These are phyloP conservation scores for Halichoerus grypus DNA, from an alignment of 2,113 vertebrate genomes.

Conservation along the genomic window DNA sequence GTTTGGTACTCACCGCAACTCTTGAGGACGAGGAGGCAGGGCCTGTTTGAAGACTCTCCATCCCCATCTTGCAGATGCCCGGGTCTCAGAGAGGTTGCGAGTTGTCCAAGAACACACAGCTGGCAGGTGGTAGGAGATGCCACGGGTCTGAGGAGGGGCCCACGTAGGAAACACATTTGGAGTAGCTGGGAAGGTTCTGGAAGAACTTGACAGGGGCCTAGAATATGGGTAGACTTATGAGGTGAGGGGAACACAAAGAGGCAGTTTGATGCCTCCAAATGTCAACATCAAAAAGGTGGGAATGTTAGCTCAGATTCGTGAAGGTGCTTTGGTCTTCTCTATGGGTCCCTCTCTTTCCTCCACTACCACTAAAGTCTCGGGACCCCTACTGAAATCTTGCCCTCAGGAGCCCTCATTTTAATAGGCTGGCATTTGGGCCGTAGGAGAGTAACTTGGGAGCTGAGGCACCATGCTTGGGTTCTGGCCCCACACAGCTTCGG, in stretches of 20 bases:
- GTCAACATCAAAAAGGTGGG: background rate
- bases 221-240: background rate
- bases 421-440: background rate
- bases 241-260: background rate
- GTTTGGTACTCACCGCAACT: rapidly evolving
- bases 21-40: background rate
- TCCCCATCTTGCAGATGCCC: rapidly evolving
- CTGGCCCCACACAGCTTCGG: background rate
- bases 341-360: too few species aligned
- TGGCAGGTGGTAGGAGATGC: background rate
- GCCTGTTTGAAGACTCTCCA: rapidly evolving
- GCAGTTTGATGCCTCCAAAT: background rate
- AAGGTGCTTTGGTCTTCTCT: background rate
- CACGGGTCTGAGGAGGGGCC: background rate
- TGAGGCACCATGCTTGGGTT: rapidly evolving
- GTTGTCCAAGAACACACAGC: background rate
- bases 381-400: background rate
- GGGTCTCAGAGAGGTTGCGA: background rate
- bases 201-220: background rate
- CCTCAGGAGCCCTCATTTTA: background rate
- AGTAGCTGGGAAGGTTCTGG: background rate
- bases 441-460: rapidly evolving
- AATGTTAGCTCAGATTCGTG: background rate
- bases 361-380: background rate
- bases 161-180: background rate